Percentiles rank a stretch among this genome's conserved stretches.
phyloP scores from a whole-genome alignment of 1,140 invertebrate genomes.

The Anastatus disparis region DNA sequence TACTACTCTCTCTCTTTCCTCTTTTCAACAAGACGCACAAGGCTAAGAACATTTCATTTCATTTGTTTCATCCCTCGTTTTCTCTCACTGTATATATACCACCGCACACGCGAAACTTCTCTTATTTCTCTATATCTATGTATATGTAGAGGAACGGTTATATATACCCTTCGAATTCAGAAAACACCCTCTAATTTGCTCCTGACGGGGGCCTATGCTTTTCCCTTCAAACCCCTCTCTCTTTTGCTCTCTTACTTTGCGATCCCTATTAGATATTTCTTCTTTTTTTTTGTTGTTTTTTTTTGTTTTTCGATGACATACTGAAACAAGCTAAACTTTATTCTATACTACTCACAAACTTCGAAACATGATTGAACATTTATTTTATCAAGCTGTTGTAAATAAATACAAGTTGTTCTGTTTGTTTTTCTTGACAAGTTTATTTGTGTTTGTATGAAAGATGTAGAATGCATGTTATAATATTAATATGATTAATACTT shows the following conservation, averaged over 20 bases:
- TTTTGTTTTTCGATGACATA: slow-evolving; percentile 29
- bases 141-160: too few species aligned
- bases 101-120: slow-evolving; percentile 46
- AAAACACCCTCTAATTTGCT: slow-evolving; percentile 65
- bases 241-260: slow-evolving; percentile 23
- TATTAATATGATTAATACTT: too few species aligned
- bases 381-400: too few species aligned
- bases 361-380: too few species aligned
- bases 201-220: slow-evolving; percentile 50
- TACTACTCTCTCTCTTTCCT: slow-evolving; percentile 41
- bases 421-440: too few species aligned
- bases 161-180: slow-evolving; percentile 56
- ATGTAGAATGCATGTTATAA: too few species aligned
- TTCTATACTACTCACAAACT: too few species aligned
- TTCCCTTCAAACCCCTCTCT: slow-evolving; percentile 41
- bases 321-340: background rate
- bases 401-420: too few species aligned
- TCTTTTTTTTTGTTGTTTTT: too few species aligned
- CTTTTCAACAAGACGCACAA: slow-evolving; percentile 50
- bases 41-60: slow-evolving; percentile 65
- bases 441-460: too few species aligned
- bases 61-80: slow-evolving; percentile 62
- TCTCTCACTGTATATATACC: too few species aligned
- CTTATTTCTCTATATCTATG: slow-evolving; percentile 51
- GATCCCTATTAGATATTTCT: too few species aligned